Evolutionary conservation across 2,797 vertebrate genomes (phyloP).

Genomic region (Cottoperca gobio): DNA sequence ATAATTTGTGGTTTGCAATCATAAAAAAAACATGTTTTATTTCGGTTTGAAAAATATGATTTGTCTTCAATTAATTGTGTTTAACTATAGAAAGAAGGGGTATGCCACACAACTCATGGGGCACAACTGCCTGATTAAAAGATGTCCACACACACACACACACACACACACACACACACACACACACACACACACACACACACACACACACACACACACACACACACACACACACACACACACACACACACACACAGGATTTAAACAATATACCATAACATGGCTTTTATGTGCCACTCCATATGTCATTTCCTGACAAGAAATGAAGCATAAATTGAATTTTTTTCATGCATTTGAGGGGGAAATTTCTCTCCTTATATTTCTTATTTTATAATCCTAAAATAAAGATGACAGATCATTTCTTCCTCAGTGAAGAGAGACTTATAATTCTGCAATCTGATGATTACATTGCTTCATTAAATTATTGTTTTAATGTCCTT

Average conservation of each 20-base stretch:
- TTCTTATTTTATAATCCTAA: background rate
- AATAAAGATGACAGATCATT: background rate
- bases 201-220: too few species aligned
- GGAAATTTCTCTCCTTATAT: background rate
- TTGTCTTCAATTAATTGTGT: too few species aligned
- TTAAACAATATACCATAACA: background rate
- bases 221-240: too few species aligned
- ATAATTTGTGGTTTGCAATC: background rate
- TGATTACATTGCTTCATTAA: background rate
- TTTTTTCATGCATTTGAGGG: background rate
- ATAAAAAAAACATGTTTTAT: background rate
- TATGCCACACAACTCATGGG: too few species aligned
- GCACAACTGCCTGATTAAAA: too few species aligned
- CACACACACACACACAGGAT: background rate
- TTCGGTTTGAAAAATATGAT: background rate
- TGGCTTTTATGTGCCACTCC: background rate
- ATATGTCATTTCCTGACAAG: background rate
- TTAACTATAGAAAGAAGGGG: background rate
- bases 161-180: too few species aligned
- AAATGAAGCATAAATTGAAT: background rate
- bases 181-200: too few species aligned
- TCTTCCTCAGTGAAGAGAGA: too few species aligned
- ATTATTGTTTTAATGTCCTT: background rate
- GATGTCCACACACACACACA: too few species aligned
- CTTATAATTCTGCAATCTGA: too few species aligned